Percentiles rank a stretch among this genome's conserved stretches.
phyloP scores from a whole-genome alignment of 2,888 invertebrate genomes.

The Andrena flavipes region DNA sequence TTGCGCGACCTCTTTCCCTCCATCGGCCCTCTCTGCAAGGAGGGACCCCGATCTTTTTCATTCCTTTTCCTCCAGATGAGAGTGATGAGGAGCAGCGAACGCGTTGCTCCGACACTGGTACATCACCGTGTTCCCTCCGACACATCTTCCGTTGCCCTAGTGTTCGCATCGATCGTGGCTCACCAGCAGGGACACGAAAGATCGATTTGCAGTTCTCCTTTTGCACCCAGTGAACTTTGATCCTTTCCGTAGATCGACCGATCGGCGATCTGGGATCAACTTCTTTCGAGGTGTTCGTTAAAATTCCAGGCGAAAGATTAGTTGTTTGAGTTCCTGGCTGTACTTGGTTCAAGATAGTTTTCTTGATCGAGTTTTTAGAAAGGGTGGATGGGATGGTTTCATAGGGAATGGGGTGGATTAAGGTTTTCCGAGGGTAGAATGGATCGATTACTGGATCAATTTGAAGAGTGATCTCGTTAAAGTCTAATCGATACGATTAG shows the following conservation, averaged over 20 bases:
- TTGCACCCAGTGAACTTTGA: background rate
- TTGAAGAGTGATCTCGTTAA: background rate
- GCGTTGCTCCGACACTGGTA: background rate
- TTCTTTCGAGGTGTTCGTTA: background rate
- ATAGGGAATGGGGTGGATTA: background rate
- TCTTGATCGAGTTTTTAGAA: background rate
- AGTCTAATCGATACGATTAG: background rate
- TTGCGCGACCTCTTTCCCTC: constrained; percentile 75
- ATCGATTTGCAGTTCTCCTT: constrained; percentile 6
- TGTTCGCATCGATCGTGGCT: constrained; percentile 16
- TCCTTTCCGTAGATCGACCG: constrained; percentile 1
- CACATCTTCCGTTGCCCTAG: constrained; percentile 9
- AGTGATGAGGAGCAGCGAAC: constrained; percentile 11
- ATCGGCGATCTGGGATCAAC: background rate
- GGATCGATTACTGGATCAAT: background rate
- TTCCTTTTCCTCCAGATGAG: constrained; percentile 29
- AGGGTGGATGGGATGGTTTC: background rate
- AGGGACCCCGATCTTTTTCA: constrained; percentile 39
- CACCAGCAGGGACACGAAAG: background rate
- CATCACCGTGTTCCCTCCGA: background rate
- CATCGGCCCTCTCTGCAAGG: constrained; percentile 7
- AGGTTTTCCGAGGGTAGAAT: background rate
- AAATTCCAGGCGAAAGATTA: too few species aligned
- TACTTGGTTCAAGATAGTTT: background rate
- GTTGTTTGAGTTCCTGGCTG: too few species aligned